phyloP scores from a whole-genome alignment of 64 coral and sea anemone species.

The Actinia equina region DNA sequence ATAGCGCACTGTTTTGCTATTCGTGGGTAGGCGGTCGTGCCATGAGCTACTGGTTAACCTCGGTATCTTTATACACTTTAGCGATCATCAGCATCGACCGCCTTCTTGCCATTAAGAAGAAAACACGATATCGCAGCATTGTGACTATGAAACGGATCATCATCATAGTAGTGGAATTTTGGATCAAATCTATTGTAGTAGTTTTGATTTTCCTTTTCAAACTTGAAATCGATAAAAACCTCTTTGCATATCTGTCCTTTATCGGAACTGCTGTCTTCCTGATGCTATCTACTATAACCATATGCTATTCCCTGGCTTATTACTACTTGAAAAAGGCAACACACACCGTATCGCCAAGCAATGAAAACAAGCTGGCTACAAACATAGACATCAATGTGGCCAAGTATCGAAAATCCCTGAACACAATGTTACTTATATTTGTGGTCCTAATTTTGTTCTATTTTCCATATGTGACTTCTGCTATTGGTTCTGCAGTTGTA shows the following conservation, averaged over 20 bases:
- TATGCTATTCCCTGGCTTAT: not conserved
- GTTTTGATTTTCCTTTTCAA: not conserved
- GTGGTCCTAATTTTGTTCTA: not conserved
- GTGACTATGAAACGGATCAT: not conserved
- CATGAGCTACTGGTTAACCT: not conserved
- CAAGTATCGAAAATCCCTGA: slow-evolving; percentile 14
- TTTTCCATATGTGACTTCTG: not conserved
- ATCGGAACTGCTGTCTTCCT: not conserved
- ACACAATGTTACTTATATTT: not conserved
- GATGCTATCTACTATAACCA: not conserved
- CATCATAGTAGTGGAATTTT: not conserved
- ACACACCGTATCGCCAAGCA: not conserved
- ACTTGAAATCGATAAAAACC: not conserved
- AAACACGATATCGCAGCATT: not conserved
- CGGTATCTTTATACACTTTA: not conserved
- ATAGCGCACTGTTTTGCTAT: not conserved
- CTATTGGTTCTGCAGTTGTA: not conserved
- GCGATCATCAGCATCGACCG: not conserved
- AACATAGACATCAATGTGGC: not conserved
- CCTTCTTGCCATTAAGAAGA: not conserved
- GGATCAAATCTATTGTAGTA: not conserved
- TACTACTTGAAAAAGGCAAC: not conserved
- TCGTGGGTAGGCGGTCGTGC: not conserved
- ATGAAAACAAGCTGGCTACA: not conserved
- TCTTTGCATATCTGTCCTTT: not conserved